phyloP scores from a whole-genome alignment of 2,113 vertebrate genomes.

The Mustelus asterias region DNA sequence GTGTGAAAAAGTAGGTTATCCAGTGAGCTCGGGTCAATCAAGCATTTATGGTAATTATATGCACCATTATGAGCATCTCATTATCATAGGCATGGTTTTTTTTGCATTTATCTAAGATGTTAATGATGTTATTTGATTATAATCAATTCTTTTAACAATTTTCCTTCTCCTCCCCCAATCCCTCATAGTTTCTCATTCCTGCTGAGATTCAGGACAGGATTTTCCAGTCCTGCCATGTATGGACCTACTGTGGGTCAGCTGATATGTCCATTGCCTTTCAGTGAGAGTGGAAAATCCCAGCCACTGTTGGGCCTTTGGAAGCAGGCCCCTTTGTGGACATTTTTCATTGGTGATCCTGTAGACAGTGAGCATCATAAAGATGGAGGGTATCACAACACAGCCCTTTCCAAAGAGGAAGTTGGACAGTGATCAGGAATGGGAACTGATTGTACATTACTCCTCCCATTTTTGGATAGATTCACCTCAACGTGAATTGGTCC shows the following conservation, averaged over 20 bases:
- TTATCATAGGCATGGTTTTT: background rate
- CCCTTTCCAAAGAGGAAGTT: background rate
- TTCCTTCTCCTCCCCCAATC: background rate
- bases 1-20: slow-evolving; percentile 66
- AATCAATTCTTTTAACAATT: background rate
- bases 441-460: background rate
- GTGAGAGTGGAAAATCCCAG: too few species aligned
- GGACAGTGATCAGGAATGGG: background rate
- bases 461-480: background rate
- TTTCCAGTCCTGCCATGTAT: too few species aligned
- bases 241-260: too few species aligned
- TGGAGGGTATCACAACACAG: background rate
- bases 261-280: too few species aligned
- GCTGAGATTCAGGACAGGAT: background rate
- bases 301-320: background rate
- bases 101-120: background rate
- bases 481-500: background rate
- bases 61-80: background rate
- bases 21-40: background rate
- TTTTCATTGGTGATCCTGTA: background rate
- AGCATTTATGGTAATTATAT: background rate
- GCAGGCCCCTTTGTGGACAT: background rate
- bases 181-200: background rate
- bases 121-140: background rate
- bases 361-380: background rate